phyloP scores from a whole-genome alignment of 35 echinoderm and acorn worm genomes.

The Eucidaris tribuloides region DNA sequence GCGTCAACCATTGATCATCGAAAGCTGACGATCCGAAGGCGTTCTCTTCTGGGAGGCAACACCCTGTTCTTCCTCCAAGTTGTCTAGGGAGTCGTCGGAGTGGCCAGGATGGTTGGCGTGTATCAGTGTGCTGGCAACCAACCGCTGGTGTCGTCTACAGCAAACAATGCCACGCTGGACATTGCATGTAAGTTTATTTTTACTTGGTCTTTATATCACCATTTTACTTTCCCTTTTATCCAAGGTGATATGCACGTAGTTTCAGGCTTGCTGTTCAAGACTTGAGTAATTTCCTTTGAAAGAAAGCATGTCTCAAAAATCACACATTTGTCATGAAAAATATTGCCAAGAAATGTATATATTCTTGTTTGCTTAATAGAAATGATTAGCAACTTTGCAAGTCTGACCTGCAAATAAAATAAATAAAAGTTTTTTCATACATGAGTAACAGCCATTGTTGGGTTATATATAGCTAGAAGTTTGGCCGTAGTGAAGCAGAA shows the following conservation, averaged over 20 bases:
- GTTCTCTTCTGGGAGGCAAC: background rate
- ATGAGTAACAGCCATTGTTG: background rate
- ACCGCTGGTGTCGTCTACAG: conserved; percentile 1
- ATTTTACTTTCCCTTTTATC: too few relatives aligned
- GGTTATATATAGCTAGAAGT: background rate
- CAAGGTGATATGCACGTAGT: background rate
- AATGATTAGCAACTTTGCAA: too few relatives aligned
- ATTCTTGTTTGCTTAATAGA: background rate
- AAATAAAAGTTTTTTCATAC: too few relatives aligned
- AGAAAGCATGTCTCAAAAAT: background rate
- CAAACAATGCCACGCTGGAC: conserved; percentile 23
- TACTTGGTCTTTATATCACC: background rate
- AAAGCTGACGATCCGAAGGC: background rate
- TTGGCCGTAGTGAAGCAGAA: background rate
- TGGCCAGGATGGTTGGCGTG: background rate
- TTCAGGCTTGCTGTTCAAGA: background rate
- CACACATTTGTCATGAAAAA: background rate
- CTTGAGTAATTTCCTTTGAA: background rate
- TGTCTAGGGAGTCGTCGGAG: background rate
- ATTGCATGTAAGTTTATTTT: conserved; percentile 28
- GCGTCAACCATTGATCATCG: conserved; percentile 8
- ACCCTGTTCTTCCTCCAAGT: conserved; percentile 33
- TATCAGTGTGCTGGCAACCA: background rate
- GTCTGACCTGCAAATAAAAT: too few relatives aligned
- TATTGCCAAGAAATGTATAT: background rate